Evolutionary conservation across 2,113 vertebrate genomes (phyloP).

Genomic region (Tachycineta bicolor): DNA sequence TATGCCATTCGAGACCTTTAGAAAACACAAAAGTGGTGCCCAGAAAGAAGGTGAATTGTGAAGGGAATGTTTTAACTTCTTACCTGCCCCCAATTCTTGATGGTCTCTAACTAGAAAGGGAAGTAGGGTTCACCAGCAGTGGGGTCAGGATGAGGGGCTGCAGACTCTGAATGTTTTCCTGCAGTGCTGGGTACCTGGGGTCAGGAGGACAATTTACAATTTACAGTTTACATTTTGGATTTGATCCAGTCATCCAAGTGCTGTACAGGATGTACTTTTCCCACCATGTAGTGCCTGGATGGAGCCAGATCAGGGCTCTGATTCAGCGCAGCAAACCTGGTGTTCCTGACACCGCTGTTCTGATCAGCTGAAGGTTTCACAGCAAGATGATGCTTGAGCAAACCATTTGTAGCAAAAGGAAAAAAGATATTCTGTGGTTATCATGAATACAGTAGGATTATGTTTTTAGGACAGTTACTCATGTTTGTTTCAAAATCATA

Average conservation of each 20-base stretch:
- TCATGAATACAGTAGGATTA: not conserved
- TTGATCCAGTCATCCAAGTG: rapidly evolving
- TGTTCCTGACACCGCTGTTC: not conserved
- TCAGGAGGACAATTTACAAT: not conserved
- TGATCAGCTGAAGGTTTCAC: not conserved
- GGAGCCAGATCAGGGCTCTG: not conserved
- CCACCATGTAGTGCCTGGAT: rapidly evolving
- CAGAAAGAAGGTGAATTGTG: not conserved
- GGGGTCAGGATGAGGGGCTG: not conserved
- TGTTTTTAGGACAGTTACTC: not conserved
- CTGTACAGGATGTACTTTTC: not conserved
- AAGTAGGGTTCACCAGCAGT: not conserved
- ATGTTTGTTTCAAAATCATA: not conserved
- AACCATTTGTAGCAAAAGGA: constrained; percentile 1
- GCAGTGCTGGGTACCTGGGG: not conserved
- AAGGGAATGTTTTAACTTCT: not conserved
- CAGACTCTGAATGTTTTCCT: not conserved
- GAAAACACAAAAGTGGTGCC: not conserved
- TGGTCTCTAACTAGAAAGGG: not conserved
- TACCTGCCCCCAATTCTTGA: not conserved
- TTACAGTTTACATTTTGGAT: not conserved
- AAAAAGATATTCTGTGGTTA: not conserved
- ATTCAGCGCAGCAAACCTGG: not conserved
- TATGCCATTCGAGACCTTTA: not conserved
- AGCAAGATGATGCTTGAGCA: not conserved